Evolutionary conservation across 35 echinoderm and acorn worm genomes (phyloP).

Genomic region (Holothuria glaberrima): DNA sequence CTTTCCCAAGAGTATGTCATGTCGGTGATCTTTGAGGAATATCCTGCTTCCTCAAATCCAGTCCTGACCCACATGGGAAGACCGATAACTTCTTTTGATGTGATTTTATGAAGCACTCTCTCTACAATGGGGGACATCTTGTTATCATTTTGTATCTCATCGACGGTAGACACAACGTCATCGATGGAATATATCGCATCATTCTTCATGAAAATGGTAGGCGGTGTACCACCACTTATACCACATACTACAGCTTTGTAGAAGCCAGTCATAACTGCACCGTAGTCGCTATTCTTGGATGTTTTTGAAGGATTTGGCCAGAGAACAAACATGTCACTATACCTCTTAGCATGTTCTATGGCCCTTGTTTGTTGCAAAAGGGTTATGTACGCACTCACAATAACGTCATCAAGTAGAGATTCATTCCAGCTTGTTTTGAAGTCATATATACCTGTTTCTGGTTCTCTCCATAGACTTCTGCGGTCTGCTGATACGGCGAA

Average conservation of each 20-base stretch:
- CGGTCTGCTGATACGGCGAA: constrained; percentile 66
- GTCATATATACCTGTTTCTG: not conserved
- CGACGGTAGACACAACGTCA: not conserved
- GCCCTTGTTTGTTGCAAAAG: constrained; percentile 6
- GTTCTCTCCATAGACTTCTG: constrained; percentile 46
- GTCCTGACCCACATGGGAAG: not conserved
- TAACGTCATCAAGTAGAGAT: constrained; percentile 47
- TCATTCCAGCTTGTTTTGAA: constrained; percentile 66
- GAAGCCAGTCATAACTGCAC: not conserved
- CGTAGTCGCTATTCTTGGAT: constrained; percentile 10
- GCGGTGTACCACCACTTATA: not conserved
- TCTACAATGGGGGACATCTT: not conserved
- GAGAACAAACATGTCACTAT: not conserved
- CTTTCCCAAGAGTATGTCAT: not conserved
- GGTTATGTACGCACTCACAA: constrained; percentile 59
- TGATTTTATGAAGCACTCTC: not conserved
- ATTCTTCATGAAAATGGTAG: not conserved
- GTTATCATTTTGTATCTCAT: not conserved
- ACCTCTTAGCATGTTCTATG: not conserved
- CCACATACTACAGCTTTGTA: not conserved
- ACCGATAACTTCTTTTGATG: not conserved
- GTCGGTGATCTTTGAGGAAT: not conserved
- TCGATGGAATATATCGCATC: not conserved
- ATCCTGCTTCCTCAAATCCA: constrained; percentile 2
- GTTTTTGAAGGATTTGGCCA: constrained; percentile 30